Conservation (phyloP, 1,140 invertebrate species). For the Drosophila azteca region DNA sequence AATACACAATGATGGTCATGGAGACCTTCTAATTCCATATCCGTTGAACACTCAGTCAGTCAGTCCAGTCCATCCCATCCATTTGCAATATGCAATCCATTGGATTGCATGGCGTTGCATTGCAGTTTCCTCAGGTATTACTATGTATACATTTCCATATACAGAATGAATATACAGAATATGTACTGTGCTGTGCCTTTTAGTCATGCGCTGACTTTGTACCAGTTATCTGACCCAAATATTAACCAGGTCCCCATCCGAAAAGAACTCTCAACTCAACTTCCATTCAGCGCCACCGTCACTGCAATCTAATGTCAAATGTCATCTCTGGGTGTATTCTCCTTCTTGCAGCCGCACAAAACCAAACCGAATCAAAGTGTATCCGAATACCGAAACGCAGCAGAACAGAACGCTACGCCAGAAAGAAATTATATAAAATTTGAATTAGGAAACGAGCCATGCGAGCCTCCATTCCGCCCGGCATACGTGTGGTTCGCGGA, state of each 20-base stretch:
- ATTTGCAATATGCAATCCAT: no score
- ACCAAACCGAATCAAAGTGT: conserved; percentile 12
- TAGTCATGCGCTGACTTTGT: conserved; percentile 69
- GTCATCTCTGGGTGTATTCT: conserved; percentile 20
- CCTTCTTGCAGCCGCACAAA: conserved; percentile 31
- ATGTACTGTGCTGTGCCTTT: conserved; percentile 33
- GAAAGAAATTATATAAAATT: conserved; percentile 18
- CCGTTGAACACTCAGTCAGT: no score
- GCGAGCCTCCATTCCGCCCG: conserved; percentile 84
- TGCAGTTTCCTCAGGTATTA: no score
- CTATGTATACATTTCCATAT: no score
- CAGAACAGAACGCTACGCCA: conserved; percentile 14
- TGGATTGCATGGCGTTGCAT: no score
- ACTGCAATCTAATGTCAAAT: conserved; percentile 38
- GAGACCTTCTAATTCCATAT: no score
- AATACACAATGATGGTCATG: neutral
- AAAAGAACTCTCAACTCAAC: conserved; percentile 2
- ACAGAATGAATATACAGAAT: conserved; percentile 1
- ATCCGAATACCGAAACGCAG: conserved; percentile 34
- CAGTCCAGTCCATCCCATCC: no score
- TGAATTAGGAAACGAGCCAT: conserved; percentile 53
- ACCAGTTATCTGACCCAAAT: conserved; percentile 70
- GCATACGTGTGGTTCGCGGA: conserved; percentile 91
- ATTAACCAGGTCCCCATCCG: conserved; percentile 43
- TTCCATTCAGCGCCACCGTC: neutral